These are phyloP conservation scores for Micrasema longulum DNA, from an alignment of 1,140 invertebrate genomes.

Conservation along the genomic window DNA sequence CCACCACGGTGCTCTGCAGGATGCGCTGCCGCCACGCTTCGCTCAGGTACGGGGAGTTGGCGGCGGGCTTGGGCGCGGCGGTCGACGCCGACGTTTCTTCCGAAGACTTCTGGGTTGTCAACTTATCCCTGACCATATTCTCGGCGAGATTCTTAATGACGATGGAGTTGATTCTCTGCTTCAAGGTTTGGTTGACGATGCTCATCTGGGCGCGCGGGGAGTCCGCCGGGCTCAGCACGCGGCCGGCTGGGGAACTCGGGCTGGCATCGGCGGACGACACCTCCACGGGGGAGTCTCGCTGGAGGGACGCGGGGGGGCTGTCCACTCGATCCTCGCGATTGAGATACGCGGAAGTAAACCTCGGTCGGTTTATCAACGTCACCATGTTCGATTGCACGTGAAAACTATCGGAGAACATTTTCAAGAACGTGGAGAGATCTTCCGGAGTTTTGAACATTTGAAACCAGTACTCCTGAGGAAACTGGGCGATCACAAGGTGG, in stretches of 20 bases:
- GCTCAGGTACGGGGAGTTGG: constrained; percentile 53
- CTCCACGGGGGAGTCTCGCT: constrained; percentile 57
- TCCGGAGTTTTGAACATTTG: constrained; percentile 88
- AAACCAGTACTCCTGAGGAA: constrained; percentile 82
- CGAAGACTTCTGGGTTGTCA: constrained; percentile 62
- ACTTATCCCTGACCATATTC: constrained; percentile 86
- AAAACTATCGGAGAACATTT: constrained; percentile 91
- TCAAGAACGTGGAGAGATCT: constrained; percentile 88
- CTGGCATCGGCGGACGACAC: constrained; percentile 59
- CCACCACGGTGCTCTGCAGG: constrained; percentile 82
- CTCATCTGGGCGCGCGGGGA: constrained; percentile 62
- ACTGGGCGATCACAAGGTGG: constrained; percentile 80
- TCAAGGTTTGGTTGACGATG: constrained; percentile 79
- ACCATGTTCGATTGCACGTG: constrained; percentile 91
- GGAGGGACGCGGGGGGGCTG: constrained; percentile 59
- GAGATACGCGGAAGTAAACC: constrained; percentile 72
- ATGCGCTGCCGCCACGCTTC: constrained; percentile 85
- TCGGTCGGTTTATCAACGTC: constrained; percentile 79
- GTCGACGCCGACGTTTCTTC: constrained; percentile 61
- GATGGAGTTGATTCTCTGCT: constrained; percentile 88
- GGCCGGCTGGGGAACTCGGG: constrained; percentile 63
- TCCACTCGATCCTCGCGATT: constrained; percentile 62
- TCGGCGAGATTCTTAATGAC: constrained; percentile 91
- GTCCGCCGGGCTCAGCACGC: constrained; percentile 64
- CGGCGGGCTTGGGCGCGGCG: constrained; percentile 58